phyloP scores from a whole-genome alignment of 2,797 vertebrate genomes.

The Brachymystax lenok region DNA sequence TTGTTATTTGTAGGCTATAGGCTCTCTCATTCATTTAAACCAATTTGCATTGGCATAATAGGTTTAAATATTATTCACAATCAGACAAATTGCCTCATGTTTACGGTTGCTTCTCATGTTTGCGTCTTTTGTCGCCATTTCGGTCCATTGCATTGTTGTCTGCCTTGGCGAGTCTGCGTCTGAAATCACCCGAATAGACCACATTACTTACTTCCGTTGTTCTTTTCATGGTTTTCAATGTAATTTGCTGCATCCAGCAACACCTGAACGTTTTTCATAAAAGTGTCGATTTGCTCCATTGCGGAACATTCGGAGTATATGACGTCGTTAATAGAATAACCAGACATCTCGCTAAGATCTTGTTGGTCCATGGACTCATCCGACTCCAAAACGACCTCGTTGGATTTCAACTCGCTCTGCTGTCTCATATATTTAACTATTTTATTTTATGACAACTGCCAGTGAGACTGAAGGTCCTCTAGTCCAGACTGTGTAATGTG shows the following conservation, averaged over 20 bases:
- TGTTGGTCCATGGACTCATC: constrained; percentile 73
- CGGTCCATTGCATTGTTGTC: constrained; percentile 64
- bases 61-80: background rate
- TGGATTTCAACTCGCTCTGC: constrained; percentile 78
- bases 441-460: constrained; percentile 42
- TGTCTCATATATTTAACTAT: constrained; percentile 86
- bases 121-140: constrained; percentile 74
- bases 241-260: constrained; percentile 90
- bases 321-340: constrained; percentile 79
- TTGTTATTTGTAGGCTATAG: background rate
- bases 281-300: constrained; percentile 88
- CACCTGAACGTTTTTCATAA: constrained; percentile 91
- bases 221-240: constrained; percentile 88
- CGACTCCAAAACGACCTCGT: constrained; percentile 73
- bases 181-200: constrained; percentile 42
- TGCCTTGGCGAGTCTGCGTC: constrained; percentile 65
- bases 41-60: constrained; percentile 5
- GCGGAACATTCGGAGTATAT: constrained; percentile 84
- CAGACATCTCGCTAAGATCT: constrained; percentile 77
- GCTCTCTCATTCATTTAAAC: background rate
- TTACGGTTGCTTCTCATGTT: constrained; percentile 33
- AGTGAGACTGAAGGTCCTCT: constrained; percentile 45
- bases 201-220: constrained; percentile 90
- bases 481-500: constrained; percentile 65
- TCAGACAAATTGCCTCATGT: constrained; percentile 33